A percentile compares a stretch with the other conserved stretches of the same genome.
These are phyloP conservation scores for Andrena flavipes DNA, from an alignment of 2,888 invertebrate genomes.

Conservation along the genomic window DNA sequence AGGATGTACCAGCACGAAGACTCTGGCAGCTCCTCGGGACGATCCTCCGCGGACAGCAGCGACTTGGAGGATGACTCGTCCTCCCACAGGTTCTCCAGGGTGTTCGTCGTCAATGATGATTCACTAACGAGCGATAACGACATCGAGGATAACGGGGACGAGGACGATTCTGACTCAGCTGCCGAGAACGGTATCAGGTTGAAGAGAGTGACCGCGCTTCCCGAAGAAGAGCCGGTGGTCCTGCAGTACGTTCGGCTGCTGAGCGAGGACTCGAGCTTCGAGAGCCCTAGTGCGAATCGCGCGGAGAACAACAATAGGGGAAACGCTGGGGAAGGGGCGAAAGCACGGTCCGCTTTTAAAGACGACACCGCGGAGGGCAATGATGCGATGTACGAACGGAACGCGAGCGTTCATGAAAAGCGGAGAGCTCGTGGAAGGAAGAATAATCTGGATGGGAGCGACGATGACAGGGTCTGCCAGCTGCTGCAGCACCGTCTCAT, in stretches of 20 bases:
- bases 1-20: slow-evolving; percentile 79
- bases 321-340: slow-evolving; percentile 23
- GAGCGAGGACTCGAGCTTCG: slow-evolving; percentile 73
- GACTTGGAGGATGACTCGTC: slow-evolving; percentile 83
- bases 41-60: slow-evolving; percentile 83
- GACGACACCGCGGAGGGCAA: background rate
- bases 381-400: background rate
- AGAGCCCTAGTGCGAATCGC: slow-evolving; percentile 20
- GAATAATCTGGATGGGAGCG: slow-evolving; percentile 15
- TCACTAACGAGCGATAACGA: slow-evolving; percentile 82
- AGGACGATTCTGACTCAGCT: slow-evolving; percentile 77
- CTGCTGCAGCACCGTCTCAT: slow-evolving; percentile 58
- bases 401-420: slow-evolving; percentile 19
- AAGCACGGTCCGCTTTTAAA: background rate
- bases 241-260: slow-evolving; percentile 77
- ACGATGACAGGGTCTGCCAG: slow-evolving; percentile 43
- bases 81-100: slow-evolving; percentile 82
- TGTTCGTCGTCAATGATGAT: slow-evolving; percentile 84
- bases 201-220: slow-evolving; percentile 74
- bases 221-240: slow-evolving; percentile 79
- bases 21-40: slow-evolving; percentile 82
- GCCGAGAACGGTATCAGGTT: slow-evolving; percentile 75
- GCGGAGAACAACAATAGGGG: slow-evolving; percentile 3
- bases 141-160: slow-evolving; percentile 80
- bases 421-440: slow-evolving; percentile 48